Base-by-base conservation (phyloP, 1,140 invertebrate genomes). In the Drosophila cardini region DNA sequence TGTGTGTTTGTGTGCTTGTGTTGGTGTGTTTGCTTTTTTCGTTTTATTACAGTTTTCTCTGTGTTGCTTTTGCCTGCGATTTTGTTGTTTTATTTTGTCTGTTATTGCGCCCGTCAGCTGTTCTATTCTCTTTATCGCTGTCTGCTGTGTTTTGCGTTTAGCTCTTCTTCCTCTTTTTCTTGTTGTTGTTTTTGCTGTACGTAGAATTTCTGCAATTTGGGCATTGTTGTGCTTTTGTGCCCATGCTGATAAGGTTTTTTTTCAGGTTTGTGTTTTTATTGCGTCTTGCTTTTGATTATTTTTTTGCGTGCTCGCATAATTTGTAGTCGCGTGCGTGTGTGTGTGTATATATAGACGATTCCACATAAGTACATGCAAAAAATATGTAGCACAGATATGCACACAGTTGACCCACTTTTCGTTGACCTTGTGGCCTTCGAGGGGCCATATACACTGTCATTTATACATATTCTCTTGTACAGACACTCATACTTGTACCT, bases 341-440 rank as follows among this genome's bases (percentile, higher is more conserved):
- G 13, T 45, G 13, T 45, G 16, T 45, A 7, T 45, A 16, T 18
- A 15, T 16, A 10, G 8, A 18, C 4, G 42, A 15, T 45, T 45
- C 15, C 42, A 43, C 61, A 32, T 32, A 72, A 21, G 46, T 52
- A 16, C 46, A 69, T 58, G 9, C 42, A 68, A 15, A 34, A 58
- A 38, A 42, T 72, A 43, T 72, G 65, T 62, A 73, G 57, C 56
- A 56, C 74, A 80, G 71, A 82, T 72, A 87, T 76, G 83, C 78
- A 79, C 64, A 72, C 72, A 69, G 78, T 61, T 86, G 82, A 86
- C 82, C 82, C 83, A 86, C 68, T 86, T 86, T 86, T 61, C 53
- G 64, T 43, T 83, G 82, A 86, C 82, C 82, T 86, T 86, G 83
- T 75, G 68, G 73, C 76, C 75, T 78, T 78, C 64, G 71, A 73